phyloP scores from a whole-genome alignment of 2,113 vertebrate species.

The Xiphophorus hellerii region DNA sequence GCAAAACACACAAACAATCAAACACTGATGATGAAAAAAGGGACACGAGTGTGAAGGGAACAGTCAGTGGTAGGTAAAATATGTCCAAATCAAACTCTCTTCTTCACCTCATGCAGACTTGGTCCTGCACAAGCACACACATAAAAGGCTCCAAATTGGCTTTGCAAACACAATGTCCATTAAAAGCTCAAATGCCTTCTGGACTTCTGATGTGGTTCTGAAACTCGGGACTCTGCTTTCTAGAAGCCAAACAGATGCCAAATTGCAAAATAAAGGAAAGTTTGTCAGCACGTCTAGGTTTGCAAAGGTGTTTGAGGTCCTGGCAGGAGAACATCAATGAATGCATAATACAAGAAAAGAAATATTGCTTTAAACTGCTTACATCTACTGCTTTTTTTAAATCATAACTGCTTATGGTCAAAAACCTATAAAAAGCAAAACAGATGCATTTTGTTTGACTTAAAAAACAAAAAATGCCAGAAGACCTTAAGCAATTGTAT shows the following conservation, averaged over 20 bases:
- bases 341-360: conserved; percentile 43
- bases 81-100: too few relatives aligned
- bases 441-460: too few relatives aligned
- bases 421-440: too few relatives aligned
- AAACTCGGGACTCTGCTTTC: conserved; percentile 41
- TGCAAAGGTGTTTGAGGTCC: conserved; percentile 64
- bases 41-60: neutral
- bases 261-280: conserved; percentile 58
- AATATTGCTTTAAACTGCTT: conserved; percentile 34
- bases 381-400: too few relatives aligned
- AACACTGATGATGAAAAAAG: neutral
- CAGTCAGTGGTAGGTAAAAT: neutral
- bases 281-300: conserved; percentile 57
- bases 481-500: too few relatives aligned
- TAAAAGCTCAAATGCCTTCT: conserved; percentile 23
- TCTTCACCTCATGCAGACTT: too few relatives aligned
- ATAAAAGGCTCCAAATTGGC: conserved; percentile 19
- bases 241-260: conserved; percentile 49
- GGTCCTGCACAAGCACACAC: neutral
- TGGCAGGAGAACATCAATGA: conserved; percentile 37
- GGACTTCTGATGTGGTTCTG: conserved; percentile 62
- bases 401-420: too few relatives aligned
- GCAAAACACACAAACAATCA: too few relatives aligned
- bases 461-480: too few relatives aligned
- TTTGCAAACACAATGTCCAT: neutral